Evolutionary conservation across 2,797 vertebrate species (phyloP), one percentile per base, ranked within the genome.

Genomic region (Varecia variegata): DNA sequence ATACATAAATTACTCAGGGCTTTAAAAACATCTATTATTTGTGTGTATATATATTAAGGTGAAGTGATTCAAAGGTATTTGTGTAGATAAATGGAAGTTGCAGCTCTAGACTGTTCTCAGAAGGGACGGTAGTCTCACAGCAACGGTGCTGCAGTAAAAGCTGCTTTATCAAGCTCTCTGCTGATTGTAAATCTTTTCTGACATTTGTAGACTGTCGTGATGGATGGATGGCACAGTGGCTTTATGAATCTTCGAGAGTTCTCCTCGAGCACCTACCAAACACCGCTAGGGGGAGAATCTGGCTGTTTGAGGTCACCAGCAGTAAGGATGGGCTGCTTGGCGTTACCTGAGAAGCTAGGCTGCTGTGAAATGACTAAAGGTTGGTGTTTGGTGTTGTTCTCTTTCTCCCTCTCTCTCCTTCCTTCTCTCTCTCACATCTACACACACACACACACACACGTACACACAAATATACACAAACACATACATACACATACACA

Each of bases 1-100:
- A 38, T 25, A 82, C 45, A 45, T 71, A 93, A 94, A 70, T 86
- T 67, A 92, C 83, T 60, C 73, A 32, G 73, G 43, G 73, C 56
- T 58, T 62, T 14, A 47, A 40, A 70, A 74, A 38, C 38, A 73
- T 7, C 2, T 3, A 13, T n/a, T 35, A 35, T 35, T 15, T n/a
- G 32, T 65, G 7, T 17, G 8, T 45, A 13, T 35, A 5, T 20
- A 30, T 38, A 13, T n/a, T 38, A 40, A 18, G 67, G 56, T 23
- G 40, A 32, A 56, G 84, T 13, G 65, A 54, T 40, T 67, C 45
- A 27, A 62, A 77, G 18, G 77, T 20, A 43, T 68, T 40, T 70
- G 43, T 85, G 45, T 1, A 54, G 81, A 71, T 2, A 30, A 18
- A 32, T n/a, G 56, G 87, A 54, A 56, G 23, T 4, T 20, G 52